Conservation (phyloP, 2,113 vertebrate species). For the Coptodon bakossiorum region DNA sequence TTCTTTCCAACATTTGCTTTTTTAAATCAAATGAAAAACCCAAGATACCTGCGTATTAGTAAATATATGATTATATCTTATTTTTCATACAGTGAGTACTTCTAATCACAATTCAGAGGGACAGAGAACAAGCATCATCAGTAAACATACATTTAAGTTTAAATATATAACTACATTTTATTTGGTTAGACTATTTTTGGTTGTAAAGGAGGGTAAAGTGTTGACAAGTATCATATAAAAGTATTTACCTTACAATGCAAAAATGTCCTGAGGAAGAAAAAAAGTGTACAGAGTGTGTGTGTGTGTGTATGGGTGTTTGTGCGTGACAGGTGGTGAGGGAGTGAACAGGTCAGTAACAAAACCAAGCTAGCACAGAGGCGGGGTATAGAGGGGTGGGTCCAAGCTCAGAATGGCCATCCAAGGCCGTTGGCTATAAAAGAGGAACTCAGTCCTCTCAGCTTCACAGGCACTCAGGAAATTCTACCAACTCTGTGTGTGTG, state of each 20-base stretch:
- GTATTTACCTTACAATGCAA: background rate
- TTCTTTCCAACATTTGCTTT: background rate
- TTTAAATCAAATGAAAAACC: background rate
- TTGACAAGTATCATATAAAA: background rate
- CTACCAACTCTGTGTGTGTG: background rate
- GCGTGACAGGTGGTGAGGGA: background rate
- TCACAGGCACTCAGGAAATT: constrained; percentile 1
- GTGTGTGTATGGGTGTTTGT: background rate
- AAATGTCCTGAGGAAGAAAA: background rate
- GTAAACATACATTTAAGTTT: background rate
- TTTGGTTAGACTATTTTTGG: background rate
- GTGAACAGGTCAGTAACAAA: background rate
- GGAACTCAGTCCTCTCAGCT: background rate
- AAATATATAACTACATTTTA: background rate
- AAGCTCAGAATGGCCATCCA: background rate
- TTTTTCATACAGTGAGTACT: background rate
- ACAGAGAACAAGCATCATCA: background rate
- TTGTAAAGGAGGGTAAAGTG: background rate
- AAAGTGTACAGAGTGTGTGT: background rate
- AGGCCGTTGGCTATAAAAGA: constrained; percentile 49
- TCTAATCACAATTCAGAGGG: background rate
- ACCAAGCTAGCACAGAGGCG: constrained; percentile 15
- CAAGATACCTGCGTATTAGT: background rate
- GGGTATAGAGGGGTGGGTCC: constrained; percentile 34
- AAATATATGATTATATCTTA: background rate